A percentile compares a stretch with the other conserved stretches of the same genome.
Conservation (phyloP, 2,888 invertebrate genomes). For the Eudasyphora cyanicolor region DNA sequence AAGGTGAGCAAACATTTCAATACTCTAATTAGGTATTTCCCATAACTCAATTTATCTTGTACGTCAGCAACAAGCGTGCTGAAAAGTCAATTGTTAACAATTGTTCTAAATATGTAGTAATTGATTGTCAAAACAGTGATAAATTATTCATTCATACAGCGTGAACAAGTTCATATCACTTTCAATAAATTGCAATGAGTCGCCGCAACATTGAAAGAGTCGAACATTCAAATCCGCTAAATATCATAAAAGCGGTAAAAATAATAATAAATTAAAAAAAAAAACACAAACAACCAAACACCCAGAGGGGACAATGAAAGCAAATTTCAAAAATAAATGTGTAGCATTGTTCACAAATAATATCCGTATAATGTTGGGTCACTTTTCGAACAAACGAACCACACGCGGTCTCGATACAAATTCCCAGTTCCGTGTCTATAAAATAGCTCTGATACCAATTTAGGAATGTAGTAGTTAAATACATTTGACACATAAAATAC, state of each 20-base stretch:
- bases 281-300: neutral
- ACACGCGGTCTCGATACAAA: neutral
- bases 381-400: neutral
- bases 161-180: neutral
- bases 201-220: neutral
- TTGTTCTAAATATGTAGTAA: conserved; percentile 15
- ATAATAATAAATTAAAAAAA: neutral
- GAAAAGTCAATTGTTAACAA: conserved; percentile 1
- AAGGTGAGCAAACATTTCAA: too few relatives aligned
- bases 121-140: conserved; percentile 10
- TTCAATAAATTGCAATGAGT: conserved; percentile 1
- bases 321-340: neutral
- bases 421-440: neutral
- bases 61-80: neutral
- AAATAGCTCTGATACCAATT: neutral
- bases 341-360: neutral
- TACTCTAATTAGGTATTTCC: too few relatives aligned
- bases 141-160: neutral
- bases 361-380: conserved; percentile 17
- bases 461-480: neutral
- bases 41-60: too few relatives aligned
- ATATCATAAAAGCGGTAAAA: neutral
- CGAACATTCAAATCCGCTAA: conserved; percentile 16
- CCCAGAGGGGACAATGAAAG: neutral
- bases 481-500: too few relatives aligned